Evolutionary conservation across 2,888 invertebrate species (phyloP), one percentile per base, ranked within the genome.

Genomic region (Pachydiplax longipennis): DNA sequence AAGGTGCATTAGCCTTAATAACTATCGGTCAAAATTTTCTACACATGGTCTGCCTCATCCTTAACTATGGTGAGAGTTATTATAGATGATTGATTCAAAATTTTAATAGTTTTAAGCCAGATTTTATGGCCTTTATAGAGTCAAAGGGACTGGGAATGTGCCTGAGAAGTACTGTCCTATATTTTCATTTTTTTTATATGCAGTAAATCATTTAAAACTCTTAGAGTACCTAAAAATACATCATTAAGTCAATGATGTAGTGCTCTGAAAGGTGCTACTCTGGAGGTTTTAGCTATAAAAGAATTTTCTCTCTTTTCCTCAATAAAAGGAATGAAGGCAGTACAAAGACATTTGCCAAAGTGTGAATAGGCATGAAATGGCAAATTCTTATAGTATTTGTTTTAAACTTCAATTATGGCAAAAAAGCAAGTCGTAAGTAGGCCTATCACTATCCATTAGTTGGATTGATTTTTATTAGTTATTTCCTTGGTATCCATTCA

Each of bases 61-160:
- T 61, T 87, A 61, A 53, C 61, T n/a, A 87, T 87, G 87, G 87
- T 87, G 87, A 87, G 87, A 87, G 37, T 61, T 87, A 87, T 65
- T 61, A 61, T 87, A 87, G 87, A 87, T 25, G 87, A 87, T 87
- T 65, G 61, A 87, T 87, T 61, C 87, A 87, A 73, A 87, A 58
- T 87, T 87, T 87, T 87, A 87, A 87, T 87, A 87, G 87, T 65
- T 87, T 61, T 87, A 37, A 61, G 87, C 87, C 87, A 87, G 87
- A 31, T 87, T 83, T 87, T 87, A 87, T 87, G 87, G 87, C 87
- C 87, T 87, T 87, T 87, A 87, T 87, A 87, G 87, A 87, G 87
- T 87, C 87, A 61, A 87, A 87, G 61, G 87, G 87, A 87, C 87
- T 87, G 87, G 87, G 87, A 87, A 87, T 87, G 87, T 87, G 87